Percentiles rank a stretch among this genome's conserved stretches.
phyloP scores from a whole-genome alignment of 2,113 vertebrate species.

The Odocoileus hemionus region DNA sequence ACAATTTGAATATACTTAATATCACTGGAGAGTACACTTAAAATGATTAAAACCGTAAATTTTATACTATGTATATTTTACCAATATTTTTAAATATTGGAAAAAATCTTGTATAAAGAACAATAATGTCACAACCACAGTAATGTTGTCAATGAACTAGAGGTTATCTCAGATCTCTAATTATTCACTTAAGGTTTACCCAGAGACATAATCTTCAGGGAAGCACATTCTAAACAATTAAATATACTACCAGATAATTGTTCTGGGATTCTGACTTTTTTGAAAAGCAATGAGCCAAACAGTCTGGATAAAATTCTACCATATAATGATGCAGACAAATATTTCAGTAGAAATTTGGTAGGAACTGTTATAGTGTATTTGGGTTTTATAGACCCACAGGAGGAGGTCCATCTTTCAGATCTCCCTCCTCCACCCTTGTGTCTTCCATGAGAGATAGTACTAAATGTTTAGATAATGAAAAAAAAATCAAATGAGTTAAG shows the following conservation, averaged over 20 bases:
- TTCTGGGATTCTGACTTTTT: not conserved
- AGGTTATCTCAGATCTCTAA: slow-evolving; percentile 20
- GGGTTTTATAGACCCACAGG: not conserved
- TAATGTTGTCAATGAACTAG: slow-evolving; percentile 24
- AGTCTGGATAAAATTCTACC: not conserved
- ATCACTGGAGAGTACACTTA: not conserved
- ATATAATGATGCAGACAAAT: not conserved
- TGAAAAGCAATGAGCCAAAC: not conserved
- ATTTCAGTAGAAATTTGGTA: not conserved
- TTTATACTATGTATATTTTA: not conserved
- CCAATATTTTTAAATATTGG: not conserved
- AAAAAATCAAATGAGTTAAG: slow-evolving; percentile 34
- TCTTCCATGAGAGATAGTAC: not conserved
- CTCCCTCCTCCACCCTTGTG: not conserved
- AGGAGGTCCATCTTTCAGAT: not conserved
- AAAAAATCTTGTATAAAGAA: not conserved
- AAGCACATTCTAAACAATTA: slow-evolving; percentile 16
- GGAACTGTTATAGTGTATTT: not conserved
- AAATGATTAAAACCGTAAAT: not conserved
- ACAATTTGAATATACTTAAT: not conserved
- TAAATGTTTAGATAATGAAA: slow-evolving; percentile 29
- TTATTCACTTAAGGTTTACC: slow-evolving; percentile 51
- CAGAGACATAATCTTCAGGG: slow-evolving; percentile 11
- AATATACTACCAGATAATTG: not conserved
- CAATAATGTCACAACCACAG: not conserved